Evolutionary conservation across 2,113 vertebrate species (phyloP), one percentile per base, ranked within the genome.

Genomic region (Monarcha castaneiventris): DNA sequence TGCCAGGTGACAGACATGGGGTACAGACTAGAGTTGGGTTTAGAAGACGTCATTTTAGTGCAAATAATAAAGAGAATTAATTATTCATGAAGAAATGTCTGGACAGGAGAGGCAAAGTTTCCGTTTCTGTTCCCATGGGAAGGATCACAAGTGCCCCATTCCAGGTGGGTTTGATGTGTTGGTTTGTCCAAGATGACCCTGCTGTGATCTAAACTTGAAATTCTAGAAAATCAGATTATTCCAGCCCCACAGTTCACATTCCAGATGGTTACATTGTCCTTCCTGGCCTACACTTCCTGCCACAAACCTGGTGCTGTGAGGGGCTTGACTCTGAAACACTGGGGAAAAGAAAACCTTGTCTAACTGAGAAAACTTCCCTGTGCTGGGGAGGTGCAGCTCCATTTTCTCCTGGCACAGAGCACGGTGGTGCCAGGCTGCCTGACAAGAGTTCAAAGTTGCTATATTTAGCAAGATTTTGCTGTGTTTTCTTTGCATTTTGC

Each of bases 91-190:
- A 35, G 71, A 68, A 79, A 27, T 35, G n/a, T 16, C 20, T 77
- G 59, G 30, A 16, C 27, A 49, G 51, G 55, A 69, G 76, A 71
- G 54, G 23, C 51, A n/a, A 21, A 29, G 20, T 19, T 74, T 30
- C 30, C 5, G 0, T 71, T 61, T 52, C 62, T 82, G 4, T 69
- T 86, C 33, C 23, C 5, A 1, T 14, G 27, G 77, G 48, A 69
- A 66, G 75, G 52, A 30, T 64, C 37, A 39, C 3, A 0, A 25
- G 54, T n/a, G 29, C 59, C 35, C 7, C 0, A 0, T 71, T 59
- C 48, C 12, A 16, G 13, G 16, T 72, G 48, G 16, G 27, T 91
- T 67, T 84, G 32, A 10, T 58, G 21, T 66, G 6, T 17, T 71
- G 37, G 5, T 26, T 71, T 85, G 30, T 44, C 46, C 54, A 15